These are phyloP conservation scores for Protula sp. DNA, from an alignment of 2,888 invertebrate species.

Conservation along the genomic window DNA sequence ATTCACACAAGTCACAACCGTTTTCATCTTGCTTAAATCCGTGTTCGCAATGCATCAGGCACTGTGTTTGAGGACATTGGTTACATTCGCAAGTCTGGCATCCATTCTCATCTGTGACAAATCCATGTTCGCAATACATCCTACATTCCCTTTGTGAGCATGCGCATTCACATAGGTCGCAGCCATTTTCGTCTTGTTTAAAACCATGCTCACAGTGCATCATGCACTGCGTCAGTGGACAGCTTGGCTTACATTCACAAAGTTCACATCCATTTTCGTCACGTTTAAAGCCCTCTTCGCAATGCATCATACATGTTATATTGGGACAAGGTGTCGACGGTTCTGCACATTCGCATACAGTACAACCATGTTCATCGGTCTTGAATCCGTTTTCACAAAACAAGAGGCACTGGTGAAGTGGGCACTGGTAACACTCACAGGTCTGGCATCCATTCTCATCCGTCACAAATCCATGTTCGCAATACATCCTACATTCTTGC, in stretches of 20 bases:
- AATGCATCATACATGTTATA: constrained; percentile 1
- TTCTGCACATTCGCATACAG: neutral
- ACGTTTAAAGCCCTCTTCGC: constrained; percentile 9
- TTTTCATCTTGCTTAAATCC: constrained; percentile 10
- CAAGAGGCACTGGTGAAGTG: neutral
- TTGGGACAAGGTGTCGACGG: too few relatives aligned
- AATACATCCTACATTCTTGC: constrained; percentile 3
- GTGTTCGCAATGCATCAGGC: constrained; percentile 2
- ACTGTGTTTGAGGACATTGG: neutral
- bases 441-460: constrained; percentile 1
- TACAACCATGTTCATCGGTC: constrained; percentile 2
- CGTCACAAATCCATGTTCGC: constrained; percentile 6
- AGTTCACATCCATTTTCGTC: constrained; percentile 6
- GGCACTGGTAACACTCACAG: constrained; percentile 1
- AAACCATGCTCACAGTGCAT: constrained; percentile 13
- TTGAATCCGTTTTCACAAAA: constrained; percentile 8
- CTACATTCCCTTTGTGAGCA: neutral
- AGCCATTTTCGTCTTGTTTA: constrained; percentile 10
- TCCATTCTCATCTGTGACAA: constrained; percentile 7
- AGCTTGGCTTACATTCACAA: constrained; percentile 6
- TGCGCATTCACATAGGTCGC: constrained; percentile 12
- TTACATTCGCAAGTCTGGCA: constrained; percentile 4
- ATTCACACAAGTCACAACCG: constrained; percentile 13
- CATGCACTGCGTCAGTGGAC: constrained; percentile 1
- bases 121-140: constrained; percentile 14